phyloP scores from a whole-genome alignment of 2,113 vertebrate species.

The Lontra canadensis region DNA sequence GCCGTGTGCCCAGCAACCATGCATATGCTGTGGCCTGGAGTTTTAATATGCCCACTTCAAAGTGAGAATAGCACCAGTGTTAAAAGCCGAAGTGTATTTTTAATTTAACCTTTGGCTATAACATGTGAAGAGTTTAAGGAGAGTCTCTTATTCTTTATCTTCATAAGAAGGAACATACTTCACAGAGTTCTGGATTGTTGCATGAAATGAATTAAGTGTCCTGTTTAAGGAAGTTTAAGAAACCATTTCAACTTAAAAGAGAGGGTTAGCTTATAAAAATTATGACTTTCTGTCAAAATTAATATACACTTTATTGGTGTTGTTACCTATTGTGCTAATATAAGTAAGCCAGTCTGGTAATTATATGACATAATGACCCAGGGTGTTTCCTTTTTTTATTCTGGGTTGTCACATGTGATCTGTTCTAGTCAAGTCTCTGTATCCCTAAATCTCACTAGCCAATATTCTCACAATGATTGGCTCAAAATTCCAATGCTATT shows the following conservation, averaged over 20 bases:
- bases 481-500: not conserved
- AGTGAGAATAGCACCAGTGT: conserved; percentile 30
- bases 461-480: not conserved
- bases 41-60: conserved; percentile 47
- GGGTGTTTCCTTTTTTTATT: not conserved
- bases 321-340: not conserved
- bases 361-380: not conserved
- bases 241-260: not conserved
- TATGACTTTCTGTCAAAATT: not conserved
- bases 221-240: conserved; percentile 22
- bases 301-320: not conserved
- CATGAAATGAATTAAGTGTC: not conserved
- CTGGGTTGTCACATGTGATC: not conserved
- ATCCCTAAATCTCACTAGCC: not conserved
- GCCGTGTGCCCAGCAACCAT: not conserved
- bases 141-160: conserved; percentile 30
- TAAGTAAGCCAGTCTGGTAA: not conserved
- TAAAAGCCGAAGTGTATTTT: not conserved
- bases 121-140: not conserved
- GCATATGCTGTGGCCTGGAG: not conserved
- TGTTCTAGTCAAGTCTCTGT: not conserved
- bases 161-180: not conserved
- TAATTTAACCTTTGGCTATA: conserved; percentile 34
- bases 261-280: not conserved
- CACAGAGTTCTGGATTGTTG: not conserved